A percentile compares a stretch with the other conserved stretches of the same genome.
Conservation (phyloP, 1,140 invertebrate genomes). For the Drosophila tristis region DNA sequence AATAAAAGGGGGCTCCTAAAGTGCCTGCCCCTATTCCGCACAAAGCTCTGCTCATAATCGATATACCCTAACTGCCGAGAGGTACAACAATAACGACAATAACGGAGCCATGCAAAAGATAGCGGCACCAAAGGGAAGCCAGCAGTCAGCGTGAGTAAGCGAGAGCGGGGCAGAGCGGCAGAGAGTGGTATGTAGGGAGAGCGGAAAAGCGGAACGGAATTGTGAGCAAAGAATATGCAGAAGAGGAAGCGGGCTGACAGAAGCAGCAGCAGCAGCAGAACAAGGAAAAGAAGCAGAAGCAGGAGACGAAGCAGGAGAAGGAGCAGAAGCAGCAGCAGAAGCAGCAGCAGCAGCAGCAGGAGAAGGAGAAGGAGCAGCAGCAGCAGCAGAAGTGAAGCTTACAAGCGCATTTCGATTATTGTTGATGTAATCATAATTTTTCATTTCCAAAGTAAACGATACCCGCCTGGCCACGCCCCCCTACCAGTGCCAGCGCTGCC, state of each 20-base stretch:
- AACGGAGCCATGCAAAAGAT: slow-evolving; percentile 52
- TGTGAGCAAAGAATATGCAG: slow-evolving; percentile 26
- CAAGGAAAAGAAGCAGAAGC: slow-evolving; percentile 6
- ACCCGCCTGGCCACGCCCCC: slow-evolving; percentile 32
- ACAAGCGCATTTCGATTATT: slow-evolving; percentile 82
- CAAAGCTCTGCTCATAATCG: too few relatives aligned
- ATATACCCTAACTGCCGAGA: too few relatives aligned
- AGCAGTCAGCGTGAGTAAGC: slow-evolving; percentile 6
- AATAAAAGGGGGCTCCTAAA: too few relatives aligned
- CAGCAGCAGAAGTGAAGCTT: slow-evolving; percentile 56
- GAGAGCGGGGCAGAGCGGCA: background rate
- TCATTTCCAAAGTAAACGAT: slow-evolving; percentile 82
- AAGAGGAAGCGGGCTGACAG: slow-evolving; percentile 4
- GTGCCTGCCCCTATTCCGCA: too few relatives aligned
- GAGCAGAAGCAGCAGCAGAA: too few relatives aligned
- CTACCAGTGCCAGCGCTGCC: background rate
- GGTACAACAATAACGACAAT: slow-evolving; percentile 25
- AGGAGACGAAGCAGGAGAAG: background rate
- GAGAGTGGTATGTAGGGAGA: slow-evolving; percentile 23
- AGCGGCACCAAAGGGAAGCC: slow-evolving; percentile 36
- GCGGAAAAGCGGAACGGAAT: slow-evolving; percentile 40
- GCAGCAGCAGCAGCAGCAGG: background rate
- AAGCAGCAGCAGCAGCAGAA: too few relatives aligned
- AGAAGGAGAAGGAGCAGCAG: slow-evolving; percentile 4
- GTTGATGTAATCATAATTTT: slow-evolving; percentile 83